phyloP scores from a whole-genome alignment of 2,888 invertebrate genomes.

The Quadroppia sp. region DNA sequence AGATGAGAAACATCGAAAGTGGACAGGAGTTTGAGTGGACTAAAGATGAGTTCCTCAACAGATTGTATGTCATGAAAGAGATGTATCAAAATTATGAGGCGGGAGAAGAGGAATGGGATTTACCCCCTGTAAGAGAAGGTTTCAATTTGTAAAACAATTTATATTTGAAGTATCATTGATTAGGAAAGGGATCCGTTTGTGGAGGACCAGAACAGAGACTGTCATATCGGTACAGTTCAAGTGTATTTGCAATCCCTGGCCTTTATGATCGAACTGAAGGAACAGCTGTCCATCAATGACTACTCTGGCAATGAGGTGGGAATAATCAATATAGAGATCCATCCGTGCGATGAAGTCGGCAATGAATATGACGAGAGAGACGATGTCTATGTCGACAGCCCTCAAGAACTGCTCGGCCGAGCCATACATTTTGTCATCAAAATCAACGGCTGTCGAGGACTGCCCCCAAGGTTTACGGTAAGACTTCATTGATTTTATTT shows the following conservation, averaged over 20 bases:
- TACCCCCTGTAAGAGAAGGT: constrained; percentile 53
- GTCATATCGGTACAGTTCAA: constrained; percentile 57
- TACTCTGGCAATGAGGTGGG: constrained; percentile 55
- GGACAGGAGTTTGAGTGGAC: constrained; percentile 59
- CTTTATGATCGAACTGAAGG: constrained; percentile 57
- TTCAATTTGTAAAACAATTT: constrained; percentile 43
- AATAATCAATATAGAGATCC: constrained; percentile 54
- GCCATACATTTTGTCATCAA: constrained; percentile 57
- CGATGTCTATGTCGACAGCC: constrained; percentile 57
- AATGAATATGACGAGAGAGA: constrained; percentile 57
- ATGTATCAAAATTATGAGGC: constrained; percentile 58
- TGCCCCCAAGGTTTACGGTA: constrained; percentile 57
- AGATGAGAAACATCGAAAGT: constrained; percentile 56
- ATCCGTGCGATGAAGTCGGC: constrained; percentile 57
- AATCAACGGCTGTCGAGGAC: constrained; percentile 56
- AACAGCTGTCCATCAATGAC: constrained; percentile 57
- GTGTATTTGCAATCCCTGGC: constrained; percentile 58
- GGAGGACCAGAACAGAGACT: constrained; percentile 56
- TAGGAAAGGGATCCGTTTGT: constrained; percentile 56
- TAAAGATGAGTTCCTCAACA: constrained; percentile 57
- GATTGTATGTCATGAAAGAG: constrained; percentile 59
- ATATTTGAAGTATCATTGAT: not conserved
- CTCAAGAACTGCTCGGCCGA: constrained; percentile 56
- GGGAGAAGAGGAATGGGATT: constrained; percentile 56
- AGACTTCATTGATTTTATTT: constrained; percentile 46